Evolutionary conservation across 2,888 invertebrate species (phyloP), one percentile per base, ranked within the genome.

Genomic region (Lucinisca nassula): DNA sequence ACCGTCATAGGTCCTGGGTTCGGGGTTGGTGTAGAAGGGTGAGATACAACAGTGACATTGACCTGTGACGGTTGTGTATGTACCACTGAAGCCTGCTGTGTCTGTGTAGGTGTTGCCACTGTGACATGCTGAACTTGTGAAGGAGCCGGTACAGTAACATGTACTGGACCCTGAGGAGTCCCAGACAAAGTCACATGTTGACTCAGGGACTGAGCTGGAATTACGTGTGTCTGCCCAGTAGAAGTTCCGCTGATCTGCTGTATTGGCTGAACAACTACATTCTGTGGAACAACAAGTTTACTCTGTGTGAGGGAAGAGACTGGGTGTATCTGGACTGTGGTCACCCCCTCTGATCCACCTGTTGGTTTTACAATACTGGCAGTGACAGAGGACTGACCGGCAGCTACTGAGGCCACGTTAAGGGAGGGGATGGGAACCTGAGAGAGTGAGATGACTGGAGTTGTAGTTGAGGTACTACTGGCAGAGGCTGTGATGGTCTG

Each of bases 401-500:
- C 86, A 40, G 79, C 85, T 49, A 86, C 77, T 38, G 91, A 87
- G 45, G 91, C 84, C 24, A 92, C 77, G 27, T 87, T 83, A 1
- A 90, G 83, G 0, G 92, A 87, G 1, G 88, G 89, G 24, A 85
- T 88, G 17, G 88, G 83, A 24, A 90, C 86, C 35, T 85, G 90
- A 10, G 90, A 83, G 12, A 88, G 74, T 0, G 85, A 81, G 21
- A 82, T 75, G 12, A 77, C 72, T 30, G 84, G 79, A 32, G 84
- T 35, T 27, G 82, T 82, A 14, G 87, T 74, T 10, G 85, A 1
- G 45, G 70, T 61, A n/a, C 80, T 73, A 73, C 88, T 78, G 51
- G 87, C 83, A 89, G 32, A 85, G n/a, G 84, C 89, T 21, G 92
- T 87, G 30, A 95, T 82, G 0, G 94, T 93, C 79, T 95, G 95